phyloP scores from a whole-genome alignment of 2,888 invertebrate genomes.

The Epinotia brunnichana region DNA sequence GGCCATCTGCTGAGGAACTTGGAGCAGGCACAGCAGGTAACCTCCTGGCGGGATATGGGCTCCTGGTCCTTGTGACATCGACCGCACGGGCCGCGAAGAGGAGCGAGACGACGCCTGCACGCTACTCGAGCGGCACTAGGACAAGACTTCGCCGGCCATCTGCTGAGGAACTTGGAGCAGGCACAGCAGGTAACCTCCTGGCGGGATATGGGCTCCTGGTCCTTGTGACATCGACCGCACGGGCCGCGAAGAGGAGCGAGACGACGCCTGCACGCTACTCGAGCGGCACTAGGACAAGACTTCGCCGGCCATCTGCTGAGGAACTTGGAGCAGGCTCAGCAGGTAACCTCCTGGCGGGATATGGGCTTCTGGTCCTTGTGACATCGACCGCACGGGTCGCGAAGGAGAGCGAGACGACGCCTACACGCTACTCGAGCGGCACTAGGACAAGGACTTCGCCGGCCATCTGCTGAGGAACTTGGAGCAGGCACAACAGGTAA shows the following conservation, averaged over 20 bases:
- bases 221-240: too few species aligned
- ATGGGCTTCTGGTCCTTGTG: too few species aligned
- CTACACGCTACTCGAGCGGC: slow-evolving; percentile 87
- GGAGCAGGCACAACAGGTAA: slow-evolving; percentile 85
- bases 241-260: slow-evolving; percentile 89
- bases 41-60: too few species aligned
- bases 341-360: too few species aligned
- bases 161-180: slow-evolving; percentile 96
- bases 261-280: slow-evolving; percentile 84
- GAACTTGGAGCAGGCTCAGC: slow-evolving; percentile 89
- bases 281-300: slow-evolving; percentile 96
- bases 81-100: slow-evolving; percentile 93
- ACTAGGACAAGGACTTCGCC: slow-evolving; percentile 97
- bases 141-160: slow-evolving; percentile 98
- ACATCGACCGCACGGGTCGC: slow-evolving; percentile 95
- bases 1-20: slow-evolving; percentile 96
- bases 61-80: too few species aligned
- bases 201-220: too few species aligned
- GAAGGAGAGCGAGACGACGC: slow-evolving; percentile 87
- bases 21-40: slow-evolving; percentile 84
- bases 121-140: slow-evolving; percentile 89
- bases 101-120: slow-evolving; percentile 86
- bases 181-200: neutral
- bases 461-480: slow-evolving; percentile 96
- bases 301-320: slow-evolving; percentile 98